Base-by-base conservation (phyloP, 2,888 invertebrate species). In the Tiphia femorata region DNA sequence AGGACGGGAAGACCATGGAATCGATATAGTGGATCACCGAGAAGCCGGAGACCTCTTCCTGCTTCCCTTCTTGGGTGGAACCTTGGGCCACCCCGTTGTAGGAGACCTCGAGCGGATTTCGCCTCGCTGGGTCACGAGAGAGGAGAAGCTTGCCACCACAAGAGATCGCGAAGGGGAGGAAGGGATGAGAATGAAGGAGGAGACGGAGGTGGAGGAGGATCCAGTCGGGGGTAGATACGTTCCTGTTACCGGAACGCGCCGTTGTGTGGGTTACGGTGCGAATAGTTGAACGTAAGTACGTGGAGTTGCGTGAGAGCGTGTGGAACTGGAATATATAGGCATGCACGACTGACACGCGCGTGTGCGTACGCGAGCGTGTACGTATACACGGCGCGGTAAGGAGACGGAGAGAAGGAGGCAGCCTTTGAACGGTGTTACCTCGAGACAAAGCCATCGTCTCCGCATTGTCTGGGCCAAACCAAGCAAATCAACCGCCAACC, bases 391-490 rank as follows among this genome's bases (percentile, higher is more conserved):
- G 8, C 12, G 12, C 4, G 14, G 37, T 37, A 40, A 57, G 62
- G 62, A 57, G 55, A 58, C 44, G 58, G 62, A 61, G n/a, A n/a
- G 63, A 50, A 63, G 58, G 49, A 49, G 51, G 59, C 58, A 64
- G 68, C 64, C 71, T 73, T 76, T 73, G 78, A 76, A 72, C 73
- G 74, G 70, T 70, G 72, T 77, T 75, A 75, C 75, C 70, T 66
- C 72, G 73, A 78, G 79, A 79, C 80, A 80, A 80, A 78, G 77
- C 79, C 76, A 73, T 73, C 73, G 70, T 73, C 75, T 73, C 66
- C 66, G 73, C 73, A 80, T 78, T 80, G 79, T 80, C 77, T 77
- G 63, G 53, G 53, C 64, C 74, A 76, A 80, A 76, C 76, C 76
- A 73, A 77, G 76, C 76, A 79, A 79, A 79, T 79, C 80, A 76